Evolutionary conservation across 2,113 vertebrate genomes (phyloP), one percentile per base, ranked within the genome.

Genomic region (Periophthalmodon schlosseri): DNA sequence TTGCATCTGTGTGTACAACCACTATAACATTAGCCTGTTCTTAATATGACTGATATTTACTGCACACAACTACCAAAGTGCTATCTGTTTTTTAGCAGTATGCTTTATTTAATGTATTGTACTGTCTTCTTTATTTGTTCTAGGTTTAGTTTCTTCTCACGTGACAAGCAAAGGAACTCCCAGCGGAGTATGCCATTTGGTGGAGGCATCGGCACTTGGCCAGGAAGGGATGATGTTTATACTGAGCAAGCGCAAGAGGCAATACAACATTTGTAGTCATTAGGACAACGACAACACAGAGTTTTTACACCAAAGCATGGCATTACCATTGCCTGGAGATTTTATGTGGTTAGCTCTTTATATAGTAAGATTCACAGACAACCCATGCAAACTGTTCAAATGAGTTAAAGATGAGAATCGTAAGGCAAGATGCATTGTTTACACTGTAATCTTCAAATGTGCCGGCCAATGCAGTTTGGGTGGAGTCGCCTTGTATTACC

Each of bases 91-190:
- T 0, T 14, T 56, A n/a, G 18, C 2, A n/a, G 20, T 56, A 4
- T 13, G 14, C 23, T 60, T 28, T 60, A 60, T 60, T 60, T 39
- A 65, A 65, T 18, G 44, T 9, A 65, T n/a, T 68, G 18, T 73
- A n/a, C 28, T 18, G 46, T 76, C n/a, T 73, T 44, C 0, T 12
- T 65, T 39, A 67, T n/a, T 49, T 14, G 0, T 69, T 72, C 63
- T 86, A 99, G 98, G 94, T 99, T 99, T 98, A 99, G 95, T 82
- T 98, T 99, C 93, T 98, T 99, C 93, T 99, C 96, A 0, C 94
- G 97, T 0, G 97, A 99, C 74, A 99, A 99, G 88, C 95, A 91
- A 85, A 94, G 95, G 11, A 85, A 91, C 88, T 91, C 91, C 64
- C 96, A 95, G 92, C 94, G 88, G 60, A 83, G 70, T 0, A 64